Base-by-base conservation (phyloP, 2,888 invertebrate genomes). In the Nysson spinosus region DNA sequence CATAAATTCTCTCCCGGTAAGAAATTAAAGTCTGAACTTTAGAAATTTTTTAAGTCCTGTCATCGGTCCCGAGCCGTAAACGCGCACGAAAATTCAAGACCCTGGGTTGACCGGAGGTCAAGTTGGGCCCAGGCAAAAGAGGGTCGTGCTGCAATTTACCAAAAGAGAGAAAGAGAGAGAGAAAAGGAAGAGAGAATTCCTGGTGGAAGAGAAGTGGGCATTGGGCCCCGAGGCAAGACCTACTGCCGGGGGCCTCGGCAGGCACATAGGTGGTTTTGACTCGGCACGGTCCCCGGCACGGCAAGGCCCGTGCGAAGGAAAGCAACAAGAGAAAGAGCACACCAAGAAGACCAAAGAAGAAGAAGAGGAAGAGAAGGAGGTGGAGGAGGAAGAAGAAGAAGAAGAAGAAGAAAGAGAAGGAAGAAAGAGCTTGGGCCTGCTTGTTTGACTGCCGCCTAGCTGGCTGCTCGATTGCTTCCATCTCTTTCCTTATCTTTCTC, bases 211-310 rank as follows among this genome's bases (percentile, higher is more conserved):
- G 34, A 61, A 63, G 67, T 70, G 73, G 64, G 47, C 66, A 50
- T n/a, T 66, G 52, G 75, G 44, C 63, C 72, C 46, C 67, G 64
- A 72, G 69, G 76, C 74, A 65, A 69, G 75, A 76, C 75, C 76
- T 74, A 76, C 76, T 76, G 77, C 76, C 76, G 68, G 66, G 75
- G 70, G 72, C 60, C 42, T 50, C 40, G 32, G 58, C 57, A 58
- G 60, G 57, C 54, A 56, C 68, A 69, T 69, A 76, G 71, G 74
- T 69, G 69, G 75, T 77, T 77, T 77, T 76, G 76, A 77, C 77
- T 77, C 69, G 73, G 61, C 69, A 65, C 62, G 66, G 69, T 61
- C 69, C 57, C 55, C 65, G 67, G 60, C 66, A 51, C 55, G 67
- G 62, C 66, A 55, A 71, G 71, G 66, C 65, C 69, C 75, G 69